These are phyloP conservation scores for Trogon melanurus DNA, from an alignment of 2,113 vertebrate genomes.

Conservation along the genomic window DNA sequence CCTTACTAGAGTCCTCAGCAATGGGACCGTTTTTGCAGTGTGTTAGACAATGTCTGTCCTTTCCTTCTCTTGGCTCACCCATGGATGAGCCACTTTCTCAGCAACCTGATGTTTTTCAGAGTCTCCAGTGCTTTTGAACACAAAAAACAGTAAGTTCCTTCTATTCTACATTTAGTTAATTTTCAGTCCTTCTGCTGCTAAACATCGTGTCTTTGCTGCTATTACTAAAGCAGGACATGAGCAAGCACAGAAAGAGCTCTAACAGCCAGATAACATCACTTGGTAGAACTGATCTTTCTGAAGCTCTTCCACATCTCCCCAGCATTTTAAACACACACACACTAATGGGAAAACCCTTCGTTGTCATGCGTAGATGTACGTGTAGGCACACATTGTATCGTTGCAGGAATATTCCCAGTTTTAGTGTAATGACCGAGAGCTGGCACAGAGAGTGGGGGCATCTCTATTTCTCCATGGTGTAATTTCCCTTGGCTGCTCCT, in stretches of 20 bases:
- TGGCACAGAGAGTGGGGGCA: neutral
- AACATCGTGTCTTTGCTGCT: neutral
- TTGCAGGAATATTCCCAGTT: neutral
- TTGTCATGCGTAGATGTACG: fast-evolving
- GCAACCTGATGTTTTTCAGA: neutral
- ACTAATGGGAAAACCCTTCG: neutral
- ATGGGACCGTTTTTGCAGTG: neutral
- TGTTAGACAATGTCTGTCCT: neutral
- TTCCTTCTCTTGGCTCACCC: neutral
- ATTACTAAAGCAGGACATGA: neutral
- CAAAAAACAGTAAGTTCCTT: neutral
- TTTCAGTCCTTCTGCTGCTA: neutral
- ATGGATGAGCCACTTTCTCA: neutral
- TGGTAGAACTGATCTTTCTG: neutral
- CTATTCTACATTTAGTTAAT: neutral
- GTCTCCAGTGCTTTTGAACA: neutral
- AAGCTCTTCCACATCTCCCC: neutral
- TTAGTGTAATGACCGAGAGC: neutral
- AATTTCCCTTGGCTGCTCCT: neutral
- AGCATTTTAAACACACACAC: neutral
- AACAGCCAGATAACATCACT: neutral
- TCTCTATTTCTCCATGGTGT: neutral
- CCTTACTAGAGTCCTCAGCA: neutral
- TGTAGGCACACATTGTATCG: fast-evolving
- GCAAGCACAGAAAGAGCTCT: neutral